phyloP scores from a whole-genome alignment of 2,797 vertebrate genomes.

The Perodicticus potto region DNA sequence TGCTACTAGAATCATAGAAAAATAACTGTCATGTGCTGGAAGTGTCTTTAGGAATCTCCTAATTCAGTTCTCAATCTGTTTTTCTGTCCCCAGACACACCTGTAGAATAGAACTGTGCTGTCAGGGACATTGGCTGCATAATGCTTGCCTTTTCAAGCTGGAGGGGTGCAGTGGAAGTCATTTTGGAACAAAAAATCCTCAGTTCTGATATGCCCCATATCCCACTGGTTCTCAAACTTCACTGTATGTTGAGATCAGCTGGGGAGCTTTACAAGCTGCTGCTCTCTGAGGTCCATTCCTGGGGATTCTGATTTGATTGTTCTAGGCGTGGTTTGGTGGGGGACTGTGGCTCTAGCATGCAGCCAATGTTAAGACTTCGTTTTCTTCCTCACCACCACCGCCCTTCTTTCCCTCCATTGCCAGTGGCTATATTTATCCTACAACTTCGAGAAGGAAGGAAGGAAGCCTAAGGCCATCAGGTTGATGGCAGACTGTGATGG shows the following conservation, averaged over 20 bases:
- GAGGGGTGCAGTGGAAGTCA: background rate
- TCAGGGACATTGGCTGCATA: background rate
- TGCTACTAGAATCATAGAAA: background rate
- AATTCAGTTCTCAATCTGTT: background rate
- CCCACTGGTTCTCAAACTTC: background rate
- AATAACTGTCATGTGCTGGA: background rate
- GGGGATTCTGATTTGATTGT: background rate
- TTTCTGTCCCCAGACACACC: background rate
- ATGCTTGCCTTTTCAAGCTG: background rate
- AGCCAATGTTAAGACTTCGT: background rate
- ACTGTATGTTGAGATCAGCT: background rate
- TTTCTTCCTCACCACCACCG: background rate
- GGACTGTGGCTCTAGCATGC: background rate
- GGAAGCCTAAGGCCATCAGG: background rate
- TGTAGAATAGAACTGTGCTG: background rate
- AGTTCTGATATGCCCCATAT: background rate
- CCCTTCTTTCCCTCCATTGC: background rate
- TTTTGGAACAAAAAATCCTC: background rate
- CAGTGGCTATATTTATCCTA: background rate
- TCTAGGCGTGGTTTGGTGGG: background rate
- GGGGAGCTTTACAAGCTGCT: background rate
- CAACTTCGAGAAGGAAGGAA: background rate
- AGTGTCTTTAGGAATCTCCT: background rate
- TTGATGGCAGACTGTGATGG: background rate
- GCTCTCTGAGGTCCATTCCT: background rate